These are phyloP conservation scores for Leucophenga maculata DNA, from an alignment of 2,888 invertebrate species.

Conservation along the genomic window DNA sequence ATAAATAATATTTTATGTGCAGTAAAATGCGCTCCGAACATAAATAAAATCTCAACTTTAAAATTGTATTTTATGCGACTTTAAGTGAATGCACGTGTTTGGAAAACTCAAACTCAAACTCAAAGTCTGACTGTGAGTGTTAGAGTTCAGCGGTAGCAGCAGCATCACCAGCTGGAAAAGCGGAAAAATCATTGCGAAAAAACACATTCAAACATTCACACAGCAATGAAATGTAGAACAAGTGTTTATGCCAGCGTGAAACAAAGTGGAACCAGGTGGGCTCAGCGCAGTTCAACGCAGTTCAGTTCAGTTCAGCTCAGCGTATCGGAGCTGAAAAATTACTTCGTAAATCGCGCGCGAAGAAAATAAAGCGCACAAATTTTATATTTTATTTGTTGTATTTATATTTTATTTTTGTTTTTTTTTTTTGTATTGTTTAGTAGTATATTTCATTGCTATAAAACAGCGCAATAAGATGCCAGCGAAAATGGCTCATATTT, in stretches of 20 bases:
- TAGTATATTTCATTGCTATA: conserved; percentile 11
- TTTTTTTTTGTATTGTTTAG: background rate
- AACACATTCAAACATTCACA: no score
- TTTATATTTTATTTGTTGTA: conserved; percentile 45
- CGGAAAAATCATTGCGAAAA: conserved; percentile 39
- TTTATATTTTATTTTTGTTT: background rate
- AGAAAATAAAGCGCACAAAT: conserved; percentile 56
- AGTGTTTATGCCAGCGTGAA: conserved; percentile 39
- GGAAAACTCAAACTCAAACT: conserved; percentile 20
- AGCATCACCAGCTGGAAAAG: conserved; percentile 29
- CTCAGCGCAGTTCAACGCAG: conserved; percentile 18
- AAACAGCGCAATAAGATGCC: conserved; percentile 21
- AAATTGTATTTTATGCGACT: no score
- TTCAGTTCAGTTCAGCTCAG: conserved; percentile 33
- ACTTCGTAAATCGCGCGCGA: conserved; percentile 62
- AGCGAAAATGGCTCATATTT: background rate
- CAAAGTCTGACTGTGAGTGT: conserved; percentile 11
- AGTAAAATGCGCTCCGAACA: background rate
- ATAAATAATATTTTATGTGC: conserved; percentile 17
- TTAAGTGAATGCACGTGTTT: conserved; percentile 57
- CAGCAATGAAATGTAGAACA: conserved; percentile 59
- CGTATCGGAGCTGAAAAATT: conserved; percentile 62
- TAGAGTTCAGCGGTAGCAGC: conserved; percentile 25
- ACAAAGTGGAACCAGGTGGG: conserved; percentile 40
- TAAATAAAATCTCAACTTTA: conserved; percentile 17